Conservation (phyloP, 2,888 invertebrate species). For the Ochlodes sylvanus region DNA sequence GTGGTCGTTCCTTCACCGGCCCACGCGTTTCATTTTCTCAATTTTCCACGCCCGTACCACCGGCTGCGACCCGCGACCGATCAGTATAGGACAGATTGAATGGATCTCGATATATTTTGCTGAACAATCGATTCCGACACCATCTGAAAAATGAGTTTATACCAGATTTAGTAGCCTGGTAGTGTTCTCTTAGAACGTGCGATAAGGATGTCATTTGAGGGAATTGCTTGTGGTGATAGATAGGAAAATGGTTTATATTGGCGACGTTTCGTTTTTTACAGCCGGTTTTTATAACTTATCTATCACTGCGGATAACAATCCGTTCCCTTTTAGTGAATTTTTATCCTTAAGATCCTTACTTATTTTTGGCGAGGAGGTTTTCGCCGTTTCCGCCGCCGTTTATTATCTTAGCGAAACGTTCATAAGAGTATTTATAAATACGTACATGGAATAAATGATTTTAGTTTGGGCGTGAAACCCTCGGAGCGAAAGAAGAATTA, state of each 20-base stretch:
- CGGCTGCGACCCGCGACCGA: slow-evolving; percentile 58
- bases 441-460: too few relatives aligned
- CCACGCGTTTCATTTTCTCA: slow-evolving; percentile 55
- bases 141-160: slow-evolving; percentile 14
- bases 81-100: slow-evolving; percentile 14
- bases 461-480: too few relatives aligned
- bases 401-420: too few relatives aligned
- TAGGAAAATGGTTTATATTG: background rate
- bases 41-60: slow-evolving; percentile 63
- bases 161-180: slow-evolving; percentile 7
- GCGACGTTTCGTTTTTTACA: background rate
- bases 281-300: background rate
- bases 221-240: too few relatives aligned
- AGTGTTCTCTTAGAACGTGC: background rate
- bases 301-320: too few relatives aligned
- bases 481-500: too few relatives aligned
- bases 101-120: slow-evolving; percentile 25
- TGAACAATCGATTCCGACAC: slow-evolving; percentile 19
- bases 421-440: too few relatives aligned
- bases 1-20: background rate
- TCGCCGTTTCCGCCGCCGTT: too few relatives aligned
- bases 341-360: too few relatives aligned
- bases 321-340: too few relatives aligned
- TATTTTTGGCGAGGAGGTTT: too few relatives aligned
- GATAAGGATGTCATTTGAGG: background rate